phyloP scores from a whole-genome alignment of 1,140 invertebrate species.

The Sminthurinus signatus region DNA sequence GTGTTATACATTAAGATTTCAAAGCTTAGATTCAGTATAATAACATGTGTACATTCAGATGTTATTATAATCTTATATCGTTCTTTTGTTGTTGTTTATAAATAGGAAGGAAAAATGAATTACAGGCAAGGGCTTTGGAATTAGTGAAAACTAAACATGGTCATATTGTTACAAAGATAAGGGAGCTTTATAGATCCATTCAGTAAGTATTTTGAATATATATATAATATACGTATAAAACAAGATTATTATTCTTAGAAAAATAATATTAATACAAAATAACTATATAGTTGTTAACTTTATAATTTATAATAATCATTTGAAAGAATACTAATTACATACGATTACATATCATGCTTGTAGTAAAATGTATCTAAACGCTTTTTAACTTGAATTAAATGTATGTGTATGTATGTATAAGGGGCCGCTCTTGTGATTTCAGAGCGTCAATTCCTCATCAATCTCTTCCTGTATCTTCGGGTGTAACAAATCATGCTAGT shows the following conservation, averaged over 20 bases:
- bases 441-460: not conserved
- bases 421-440: not conserved
- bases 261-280: too few relatives aligned
- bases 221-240: too few relatives aligned
- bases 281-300: too few relatives aligned
- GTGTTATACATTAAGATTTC: too few relatives aligned
- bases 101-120: slow-evolving; percentile 78
- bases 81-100: too few relatives aligned
- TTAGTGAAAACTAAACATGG: slow-evolving; percentile 64
- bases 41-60: too few relatives aligned
- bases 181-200: slow-evolving; percentile 69
- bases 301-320: too few relatives aligned
- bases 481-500: not conserved
- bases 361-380: not conserved
- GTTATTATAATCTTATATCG: too few relatives aligned
- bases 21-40: too few relatives aligned
- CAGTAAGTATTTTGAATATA: slow-evolving; percentile 60
- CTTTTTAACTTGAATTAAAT: not conserved
- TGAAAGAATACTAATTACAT: too few relatives aligned
- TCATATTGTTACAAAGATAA: slow-evolving; percentile 66
- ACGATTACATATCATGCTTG: too few relatives aligned
- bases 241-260: too few relatives aligned
- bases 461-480: not conserved
- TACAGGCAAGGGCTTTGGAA: slow-evolving; percentile 70
- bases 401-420: not conserved